Base-by-base conservation (phyloP, 2,113 vertebrate species). In the Probosciger aterrimus region DNA sequence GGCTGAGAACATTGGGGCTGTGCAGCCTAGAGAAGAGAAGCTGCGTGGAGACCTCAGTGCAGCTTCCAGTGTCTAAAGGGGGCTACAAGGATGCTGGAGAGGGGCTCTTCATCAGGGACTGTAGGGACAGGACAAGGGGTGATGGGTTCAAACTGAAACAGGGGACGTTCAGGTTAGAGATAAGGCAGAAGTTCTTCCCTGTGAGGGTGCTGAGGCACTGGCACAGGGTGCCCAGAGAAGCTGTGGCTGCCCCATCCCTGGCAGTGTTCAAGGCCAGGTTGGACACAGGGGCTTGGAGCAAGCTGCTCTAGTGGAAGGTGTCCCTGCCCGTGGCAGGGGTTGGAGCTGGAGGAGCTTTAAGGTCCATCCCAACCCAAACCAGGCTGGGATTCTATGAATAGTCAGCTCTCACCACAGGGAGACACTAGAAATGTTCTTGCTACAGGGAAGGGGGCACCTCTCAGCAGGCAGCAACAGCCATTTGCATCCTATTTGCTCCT, bases 401-500 rank as follows among this genome's bases (percentile, higher is more conserved):
- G 31, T n/a, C 19, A 57, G 67, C 43, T 78, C 53, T 67, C 9
- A 3, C 10, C 1, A 0, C 1, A 2, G 53, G 59, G 75, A 63
- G 24, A 71, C 8, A 2, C 14, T 9, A 8, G 33, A 65, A 53
- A 78, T 5, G 37, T 31, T 85, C 50, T 4, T 37, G 59, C 81
- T 67, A 39, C 35, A 60, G 76, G 78, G 73, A 62, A 57, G 55
- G 60, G 14, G 47, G 41, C 75, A 64, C 52, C 47, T 90, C 88
- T 70, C 92, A 35, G 5, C 62, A 68, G 46, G 4, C 35, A 62
- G 69, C 41, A 47, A 23, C 47, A 57, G 53, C 15, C 49, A 31
- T 37, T 63, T 78, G 60, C 83, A 76, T 14, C 47, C 12, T 7
- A 6, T n/a, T 75, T 75, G 31, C 52, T 64, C 68, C 80, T 84